Percentiles rank a stretch among this genome's conserved stretches.
These are phyloP conservation scores for Phyllopteryx taeniolatus DNA, from an alignment of 2,113 vertebrate genomes.

Conservation along the genomic window DNA sequence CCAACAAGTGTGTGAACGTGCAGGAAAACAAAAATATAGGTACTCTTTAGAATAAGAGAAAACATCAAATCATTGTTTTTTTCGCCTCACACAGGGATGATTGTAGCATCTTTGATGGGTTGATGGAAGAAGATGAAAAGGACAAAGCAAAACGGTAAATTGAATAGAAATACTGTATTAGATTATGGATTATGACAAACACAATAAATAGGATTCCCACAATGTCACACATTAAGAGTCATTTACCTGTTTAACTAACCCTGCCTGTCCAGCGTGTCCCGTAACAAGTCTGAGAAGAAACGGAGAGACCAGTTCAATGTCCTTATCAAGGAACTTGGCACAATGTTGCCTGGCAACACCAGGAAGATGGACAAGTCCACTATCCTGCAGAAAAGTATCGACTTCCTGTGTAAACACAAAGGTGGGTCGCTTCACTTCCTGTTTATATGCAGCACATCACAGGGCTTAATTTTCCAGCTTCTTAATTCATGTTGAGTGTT, in stretches of 20 bases:
- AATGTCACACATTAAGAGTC: not conserved
- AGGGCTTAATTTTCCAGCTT: not conserved
- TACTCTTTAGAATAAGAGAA: not conserved
- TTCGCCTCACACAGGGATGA: constrained; percentile 83
- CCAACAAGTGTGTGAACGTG: constrained; percentile 6
- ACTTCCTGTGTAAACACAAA: constrained; percentile 99
- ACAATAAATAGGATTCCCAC: not conserved
- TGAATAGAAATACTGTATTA: not conserved
- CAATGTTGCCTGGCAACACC: constrained; percentile 97
- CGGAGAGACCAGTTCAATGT: constrained; percentile 99
- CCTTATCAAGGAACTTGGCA: constrained; percentile 97
- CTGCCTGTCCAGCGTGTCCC: constrained; percentile 81
- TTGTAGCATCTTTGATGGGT: constrained; percentile 96
- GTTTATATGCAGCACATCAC: constrained; percentile 21
- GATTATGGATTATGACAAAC: not conserved
- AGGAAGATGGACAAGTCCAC: constrained; percentile 99
- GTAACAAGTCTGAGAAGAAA: constrained; percentile 99
- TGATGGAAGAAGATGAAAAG: constrained; percentile 99
- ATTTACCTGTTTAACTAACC: not conserved
- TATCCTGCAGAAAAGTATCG: constrained; percentile 97
- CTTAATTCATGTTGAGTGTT: constrained; percentile 26
- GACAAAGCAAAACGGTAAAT: constrained; percentile 97
- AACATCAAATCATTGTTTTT: not conserved
- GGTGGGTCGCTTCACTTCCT: constrained; percentile 69
- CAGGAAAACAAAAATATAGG: not conserved